phyloP scores from a whole-genome alignment of 53 echinoderm and acorn worm genomes.

The Apostichopus leukothele region DNA sequence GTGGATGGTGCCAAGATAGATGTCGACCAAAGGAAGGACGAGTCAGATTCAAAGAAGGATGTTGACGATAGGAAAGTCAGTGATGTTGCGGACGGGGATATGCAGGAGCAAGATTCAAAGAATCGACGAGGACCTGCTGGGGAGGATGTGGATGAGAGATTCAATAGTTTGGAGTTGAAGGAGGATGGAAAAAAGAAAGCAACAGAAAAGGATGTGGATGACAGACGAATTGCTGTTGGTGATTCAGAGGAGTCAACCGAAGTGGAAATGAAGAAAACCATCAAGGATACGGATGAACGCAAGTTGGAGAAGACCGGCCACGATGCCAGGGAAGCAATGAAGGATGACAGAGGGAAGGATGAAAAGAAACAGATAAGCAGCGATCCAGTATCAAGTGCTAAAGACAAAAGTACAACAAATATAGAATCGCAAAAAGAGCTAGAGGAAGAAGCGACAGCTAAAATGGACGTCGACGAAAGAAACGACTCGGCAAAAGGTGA shows the following conservation, averaged over 20 bases:
- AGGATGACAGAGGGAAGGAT: slow-evolving; percentile 8
- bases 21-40: background rate
- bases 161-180: background rate
- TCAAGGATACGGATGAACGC: background rate
- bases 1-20: background rate
- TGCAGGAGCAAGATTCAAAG: background rate
- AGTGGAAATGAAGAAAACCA: background rate
- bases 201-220: background rate
- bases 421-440: background rate
- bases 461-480: slow-evolving; percentile 23
- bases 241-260: background rate
- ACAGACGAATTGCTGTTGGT: background rate
- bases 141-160: background rate
- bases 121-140: background rate
- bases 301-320: background rate
- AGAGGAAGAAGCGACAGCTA: slow-evolving; percentile 11
- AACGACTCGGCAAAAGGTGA: slow-evolving; percentile 26
- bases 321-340: background rate
- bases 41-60: slow-evolving; percentile 7
- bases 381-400: slow-evolving; percentile 12
- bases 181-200: background rate
- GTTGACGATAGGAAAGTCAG: background rate
- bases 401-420: background rate
- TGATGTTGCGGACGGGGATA: background rate
- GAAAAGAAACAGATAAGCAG: slow-evolving; percentile 23